These are phyloP conservation scores for Drosophila birchii DNA, from an alignment of 2,888 invertebrate genomes.

Conservation along the genomic window DNA sequence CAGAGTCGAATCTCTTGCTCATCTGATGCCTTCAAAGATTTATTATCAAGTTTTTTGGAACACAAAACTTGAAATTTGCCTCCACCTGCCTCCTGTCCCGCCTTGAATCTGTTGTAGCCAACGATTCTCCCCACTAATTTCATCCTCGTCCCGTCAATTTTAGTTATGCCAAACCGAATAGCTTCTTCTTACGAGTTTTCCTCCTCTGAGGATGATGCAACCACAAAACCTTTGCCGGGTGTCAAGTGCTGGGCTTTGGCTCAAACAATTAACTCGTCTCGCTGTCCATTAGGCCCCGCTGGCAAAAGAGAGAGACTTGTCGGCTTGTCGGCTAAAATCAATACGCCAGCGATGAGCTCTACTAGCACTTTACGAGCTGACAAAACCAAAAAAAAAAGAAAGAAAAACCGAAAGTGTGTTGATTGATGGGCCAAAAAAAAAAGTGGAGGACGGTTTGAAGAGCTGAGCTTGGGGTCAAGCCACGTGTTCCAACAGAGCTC, in stretches of 20 bases:
- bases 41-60: constrained; percentile 11
- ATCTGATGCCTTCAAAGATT: constrained; percentile 8
- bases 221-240: constrained; percentile 9
- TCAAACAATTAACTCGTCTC: constrained; percentile 76
- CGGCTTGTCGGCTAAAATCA: constrained; percentile 61
- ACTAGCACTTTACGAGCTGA: constrained; percentile 60
- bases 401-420: constrained; percentile 74
- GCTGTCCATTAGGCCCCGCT: constrained; percentile 62
- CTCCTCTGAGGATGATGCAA: constrained; percentile 8
- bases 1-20: neutral
- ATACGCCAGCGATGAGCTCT: constrained; percentile 51
- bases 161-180: constrained; percentile 68
- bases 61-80: neutral
- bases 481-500: constrained; percentile 45
- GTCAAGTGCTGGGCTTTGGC: constrained; percentile 61
- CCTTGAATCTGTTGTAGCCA: neutral
- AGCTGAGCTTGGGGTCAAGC: constrained; percentile 58
- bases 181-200: constrained; percentile 44
- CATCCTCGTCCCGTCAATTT: constrained; percentile 59
- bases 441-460: constrained; percentile 43
- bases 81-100: neutral
- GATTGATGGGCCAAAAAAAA: constrained; percentile 66
- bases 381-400: no score
- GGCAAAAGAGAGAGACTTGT: constrained; percentile 5
- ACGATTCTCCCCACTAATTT: constrained; percentile 24